These are phyloP conservation scores for Penelope pileata DNA, from an alignment of 2,113 vertebrate species.

Conservation along the genomic window DNA sequence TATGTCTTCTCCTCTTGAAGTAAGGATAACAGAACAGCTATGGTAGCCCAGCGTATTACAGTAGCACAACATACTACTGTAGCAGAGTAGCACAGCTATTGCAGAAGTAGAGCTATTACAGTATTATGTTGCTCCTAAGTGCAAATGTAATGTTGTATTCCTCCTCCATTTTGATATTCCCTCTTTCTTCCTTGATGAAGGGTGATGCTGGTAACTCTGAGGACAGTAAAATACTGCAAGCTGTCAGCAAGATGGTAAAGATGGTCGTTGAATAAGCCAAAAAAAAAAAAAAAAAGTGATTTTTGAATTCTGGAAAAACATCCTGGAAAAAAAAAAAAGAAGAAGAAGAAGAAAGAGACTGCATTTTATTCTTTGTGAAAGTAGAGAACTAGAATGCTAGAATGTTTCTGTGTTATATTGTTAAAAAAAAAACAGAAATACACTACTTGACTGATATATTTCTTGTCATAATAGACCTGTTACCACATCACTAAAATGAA, in stretches of 20 bases:
- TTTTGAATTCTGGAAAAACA: neutral
- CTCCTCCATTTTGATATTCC: neutral
- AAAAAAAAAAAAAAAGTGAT: neutral
- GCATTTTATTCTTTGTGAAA: neutral
- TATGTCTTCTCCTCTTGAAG: constrained; percentile 48
- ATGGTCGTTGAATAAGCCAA: neutral
- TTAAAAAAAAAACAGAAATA: neutral
- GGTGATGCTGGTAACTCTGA: neutral
- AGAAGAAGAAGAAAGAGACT: neutral
- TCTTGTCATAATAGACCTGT: neutral
- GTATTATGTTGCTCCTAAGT: neutral
- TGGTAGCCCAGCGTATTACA: constrained; percentile 22
- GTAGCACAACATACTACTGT: neutral
- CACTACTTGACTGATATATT: neutral
- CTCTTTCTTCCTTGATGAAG: neutral
- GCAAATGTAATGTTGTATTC: neutral
- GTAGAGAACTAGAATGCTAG: neutral
- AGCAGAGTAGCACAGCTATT: neutral
- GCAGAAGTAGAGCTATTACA: neutral
- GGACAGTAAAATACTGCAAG: neutral
- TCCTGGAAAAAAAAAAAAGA: neutral
- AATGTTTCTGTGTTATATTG: neutral
- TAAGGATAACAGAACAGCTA: constrained; percentile 1
- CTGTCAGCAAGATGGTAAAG: neutral
- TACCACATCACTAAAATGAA: neutral